These are phyloP conservation scores for Sminthurides bifidus DNA, from an alignment of 1,140 invertebrate genomes.

Conservation along the genomic window DNA sequence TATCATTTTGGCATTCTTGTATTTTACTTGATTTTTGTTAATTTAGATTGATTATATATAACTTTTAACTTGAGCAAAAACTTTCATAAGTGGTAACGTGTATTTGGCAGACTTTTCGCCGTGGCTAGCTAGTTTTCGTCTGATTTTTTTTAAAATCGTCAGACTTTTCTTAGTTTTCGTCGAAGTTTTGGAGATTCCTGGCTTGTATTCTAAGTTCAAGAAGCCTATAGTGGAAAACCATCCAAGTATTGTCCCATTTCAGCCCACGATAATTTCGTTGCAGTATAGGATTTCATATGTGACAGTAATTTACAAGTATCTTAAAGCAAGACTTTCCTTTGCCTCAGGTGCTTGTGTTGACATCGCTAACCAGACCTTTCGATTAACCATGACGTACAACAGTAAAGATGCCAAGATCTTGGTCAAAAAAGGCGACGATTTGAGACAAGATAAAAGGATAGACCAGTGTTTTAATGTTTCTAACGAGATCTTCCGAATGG, in stretches of 20 bases:
- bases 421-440: constrained; percentile 64
- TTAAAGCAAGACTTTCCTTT: constrained; percentile 14
- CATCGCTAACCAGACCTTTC: constrained; percentile 50
- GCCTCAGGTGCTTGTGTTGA: constrained; percentile 43
- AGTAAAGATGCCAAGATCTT: constrained; percentile 57
- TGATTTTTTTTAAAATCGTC: too few relatives aligned
- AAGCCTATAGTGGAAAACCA: constrained; percentile 53
- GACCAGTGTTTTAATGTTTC: constrained; percentile 57
- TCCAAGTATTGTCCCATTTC: constrained; percentile 54
- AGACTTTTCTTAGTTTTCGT: constrained; percentile 39
- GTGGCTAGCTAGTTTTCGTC: constrained; percentile 50
- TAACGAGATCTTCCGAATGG: constrained; percentile 48
- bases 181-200: constrained; percentile 54
- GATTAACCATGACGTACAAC: constrained; percentile 54
- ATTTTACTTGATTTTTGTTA: neutral
- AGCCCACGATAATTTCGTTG: constrained; percentile 38
- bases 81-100: constrained; percentile 5
- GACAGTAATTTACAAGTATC: constrained; percentile 3
- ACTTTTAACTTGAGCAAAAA: neutral
- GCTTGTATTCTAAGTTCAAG: constrained; percentile 50
- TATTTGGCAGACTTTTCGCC: constrained; percentile 45
- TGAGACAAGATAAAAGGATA: constrained; percentile 61
- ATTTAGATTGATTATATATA: neutral
- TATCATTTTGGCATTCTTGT: too few relatives aligned
- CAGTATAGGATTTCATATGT: neutral